These are phyloP conservation scores for Chinchilla lanigera DNA, from an alignment of 2,113 vertebrate species.

Conservation along the genomic window DNA sequence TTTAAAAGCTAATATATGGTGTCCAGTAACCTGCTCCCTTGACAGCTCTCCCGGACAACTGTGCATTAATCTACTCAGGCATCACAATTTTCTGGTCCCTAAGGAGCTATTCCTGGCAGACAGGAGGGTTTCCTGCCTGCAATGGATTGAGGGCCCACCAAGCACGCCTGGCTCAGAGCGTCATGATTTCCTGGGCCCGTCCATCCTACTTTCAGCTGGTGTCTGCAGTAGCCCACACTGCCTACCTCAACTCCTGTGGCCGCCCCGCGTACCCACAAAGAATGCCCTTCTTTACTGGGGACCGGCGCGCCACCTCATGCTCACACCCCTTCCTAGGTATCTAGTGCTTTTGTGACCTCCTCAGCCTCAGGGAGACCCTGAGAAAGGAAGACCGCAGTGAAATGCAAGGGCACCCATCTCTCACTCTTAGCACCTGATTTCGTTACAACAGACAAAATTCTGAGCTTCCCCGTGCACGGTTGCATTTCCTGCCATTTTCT, in stretches of 20 bases:
- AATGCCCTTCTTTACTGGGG: fast-evolving
- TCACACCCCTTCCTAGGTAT: background rate
- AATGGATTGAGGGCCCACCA: background rate
- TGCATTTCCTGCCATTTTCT: background rate
- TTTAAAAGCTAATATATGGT: conserved; percentile 55
- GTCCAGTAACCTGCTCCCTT: conserved; percentile 23
- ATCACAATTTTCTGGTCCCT: conserved; percentile 43
- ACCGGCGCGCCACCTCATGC: fast-evolving
- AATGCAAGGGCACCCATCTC: background rate
- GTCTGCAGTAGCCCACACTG: fast-evolving
- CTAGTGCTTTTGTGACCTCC: background rate
- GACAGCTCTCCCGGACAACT: conserved; percentile 39
- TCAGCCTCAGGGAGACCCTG: background rate
- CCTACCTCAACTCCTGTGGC: background rate
- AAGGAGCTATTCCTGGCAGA: conserved; percentile 39
- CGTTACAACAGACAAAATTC: background rate
- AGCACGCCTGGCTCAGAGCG: background rate
- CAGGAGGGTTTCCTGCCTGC: conserved; percentile 35
- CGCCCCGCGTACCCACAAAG: background rate
- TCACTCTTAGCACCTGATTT: background rate
- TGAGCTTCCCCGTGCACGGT: fast-evolving
- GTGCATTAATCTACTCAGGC: conserved; percentile 52
- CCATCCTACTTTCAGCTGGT: background rate
- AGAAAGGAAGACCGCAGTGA: background rate
- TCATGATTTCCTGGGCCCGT: conserved; percentile 47